phyloP scores from a whole-genome alignment of 1,140 invertebrate genomes.

The Anoplolepis gracilipes region DNA sequence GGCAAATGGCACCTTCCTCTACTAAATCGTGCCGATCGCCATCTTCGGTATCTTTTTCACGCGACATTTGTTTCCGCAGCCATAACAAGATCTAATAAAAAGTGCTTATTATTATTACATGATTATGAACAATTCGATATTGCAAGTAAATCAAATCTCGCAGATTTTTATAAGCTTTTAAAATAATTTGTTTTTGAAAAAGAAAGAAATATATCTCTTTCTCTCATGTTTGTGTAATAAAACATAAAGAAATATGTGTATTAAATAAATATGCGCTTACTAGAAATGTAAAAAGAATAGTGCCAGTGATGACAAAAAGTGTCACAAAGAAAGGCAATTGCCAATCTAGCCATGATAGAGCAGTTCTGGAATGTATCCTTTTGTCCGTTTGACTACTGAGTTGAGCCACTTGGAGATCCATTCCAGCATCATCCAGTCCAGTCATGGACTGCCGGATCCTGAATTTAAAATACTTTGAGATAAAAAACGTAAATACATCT shows the following conservation, averaged over 20 bases:
- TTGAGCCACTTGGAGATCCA: conserved; percentile 84
- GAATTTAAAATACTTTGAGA: conserved; percentile 30
- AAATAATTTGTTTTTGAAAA: neutral
- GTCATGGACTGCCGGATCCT: conserved; percentile 84
- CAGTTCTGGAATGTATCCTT: conserved; percentile 80
- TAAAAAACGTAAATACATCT: neutral
- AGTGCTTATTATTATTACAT: neutral
- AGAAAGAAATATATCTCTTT: neutral
- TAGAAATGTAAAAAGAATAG: conserved; percentile 85
- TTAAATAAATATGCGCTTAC: conserved; percentile 71
- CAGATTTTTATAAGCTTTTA: neutral
- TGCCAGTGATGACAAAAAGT: conserved; percentile 83
- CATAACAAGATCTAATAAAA: conserved; percentile 83
- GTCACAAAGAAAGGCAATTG: conserved; percentile 83
- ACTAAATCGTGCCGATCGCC: conserved; percentile 84
- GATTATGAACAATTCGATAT: neutral
- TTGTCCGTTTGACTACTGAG: conserved; percentile 80
- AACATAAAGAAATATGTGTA: neutral
- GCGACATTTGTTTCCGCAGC: conserved; percentile 86
- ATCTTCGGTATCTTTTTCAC: conserved; percentile 84
- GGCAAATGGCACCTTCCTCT: conserved; percentile 81
- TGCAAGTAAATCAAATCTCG: no score
- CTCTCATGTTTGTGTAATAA: no score
- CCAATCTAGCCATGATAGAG: conserved; percentile 84
- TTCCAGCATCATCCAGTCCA: conserved; percentile 86